Evolutionary conservation across 2,113 vertebrate species (phyloP), one percentile per base, ranked within the genome.

Genomic region (Phalacrocorax aristotelis): DNA sequence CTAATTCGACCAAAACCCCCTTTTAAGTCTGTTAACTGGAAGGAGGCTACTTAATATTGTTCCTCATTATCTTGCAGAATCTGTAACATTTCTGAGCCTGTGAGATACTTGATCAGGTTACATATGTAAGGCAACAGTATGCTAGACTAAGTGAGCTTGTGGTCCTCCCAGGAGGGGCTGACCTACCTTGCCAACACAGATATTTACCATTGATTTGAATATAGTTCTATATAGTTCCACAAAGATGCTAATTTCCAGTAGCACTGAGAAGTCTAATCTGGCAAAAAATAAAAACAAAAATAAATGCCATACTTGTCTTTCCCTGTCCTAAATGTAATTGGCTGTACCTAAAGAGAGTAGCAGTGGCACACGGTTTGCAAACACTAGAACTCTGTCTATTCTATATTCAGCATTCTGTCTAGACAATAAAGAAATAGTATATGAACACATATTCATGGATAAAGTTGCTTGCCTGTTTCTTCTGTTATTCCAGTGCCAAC

Each of bases 111-210:
- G 12, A 19, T 29, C 51, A 34, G 49, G 15, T 84, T 44, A 58
- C 19, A 32, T 1, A 22, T 12, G 11, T 54, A 87, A 55, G 4
- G n/a, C 10, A 72, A 58, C 32, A 38, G 3, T 9, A 57, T 0
- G 7, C 26, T 52, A 74, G 91, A 84, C 19, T 13, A 16, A 2
- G 2, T 90, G 61, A 49, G 30, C 36, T 2, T 75, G 8, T 44
- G 13, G 6, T 77, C 6, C 4, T 60, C 11, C 15, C 0, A 0
- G 15, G 7, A 81, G 25, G 2, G 6, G 5, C 6, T 40, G 29
- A 55, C 3, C 54, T 83, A 68, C 19, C 11, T 3, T 52, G 19
- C 13, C 36, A 65, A 48, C 7, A 25, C 6, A 60, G 9, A 26
- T 13, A 52, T 71, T 78, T 87, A 32, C 3, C 7, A 34, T 13